Evolutionary conservation across 2,113 vertebrate species (phyloP).

Genomic region (Peromyscus leucopus): DNA sequence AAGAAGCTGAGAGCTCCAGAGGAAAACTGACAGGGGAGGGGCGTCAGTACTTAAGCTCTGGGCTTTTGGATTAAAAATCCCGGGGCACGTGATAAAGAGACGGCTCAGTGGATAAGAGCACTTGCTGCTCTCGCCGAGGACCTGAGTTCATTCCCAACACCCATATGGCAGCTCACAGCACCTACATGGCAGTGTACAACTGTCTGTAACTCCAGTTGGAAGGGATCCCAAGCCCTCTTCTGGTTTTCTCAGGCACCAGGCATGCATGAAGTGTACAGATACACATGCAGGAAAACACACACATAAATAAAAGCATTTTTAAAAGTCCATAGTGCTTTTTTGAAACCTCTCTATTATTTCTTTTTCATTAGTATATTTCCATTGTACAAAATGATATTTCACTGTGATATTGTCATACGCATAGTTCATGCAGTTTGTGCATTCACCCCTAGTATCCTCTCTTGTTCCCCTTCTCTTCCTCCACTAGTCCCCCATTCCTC

Average conservation of each 20-base stretch:
- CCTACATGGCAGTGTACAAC: background rate
- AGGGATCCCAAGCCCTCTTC: background rate
- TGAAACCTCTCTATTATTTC: background rate
- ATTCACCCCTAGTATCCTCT: background rate
- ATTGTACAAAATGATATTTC: background rate
- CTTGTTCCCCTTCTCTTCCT: background rate
- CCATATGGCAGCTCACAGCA: background rate
- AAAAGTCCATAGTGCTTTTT: background rate
- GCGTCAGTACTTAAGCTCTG: background rate
- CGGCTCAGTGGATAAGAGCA: background rate
- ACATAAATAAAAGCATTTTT: background rate
- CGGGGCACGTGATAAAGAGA: too few relatives aligned
- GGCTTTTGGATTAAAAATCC: background rate
- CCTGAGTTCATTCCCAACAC: background rate
- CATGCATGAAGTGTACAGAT: background rate
- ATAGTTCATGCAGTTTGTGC: background rate
- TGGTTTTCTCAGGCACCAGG: too few relatives aligned
- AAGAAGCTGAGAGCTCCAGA: background rate
- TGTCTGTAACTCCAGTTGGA: background rate
- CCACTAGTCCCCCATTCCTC: background rate
- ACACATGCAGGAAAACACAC: background rate
- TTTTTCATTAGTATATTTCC: background rate
- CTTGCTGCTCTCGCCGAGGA: background rate
- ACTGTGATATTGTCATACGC: background rate
- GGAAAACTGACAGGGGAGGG: background rate